Evolutionary conservation across 1,140 invertebrate genomes (phyloP), one percentile per base, ranked within the genome.

Genomic region (Drepana arcuata): DNA sequence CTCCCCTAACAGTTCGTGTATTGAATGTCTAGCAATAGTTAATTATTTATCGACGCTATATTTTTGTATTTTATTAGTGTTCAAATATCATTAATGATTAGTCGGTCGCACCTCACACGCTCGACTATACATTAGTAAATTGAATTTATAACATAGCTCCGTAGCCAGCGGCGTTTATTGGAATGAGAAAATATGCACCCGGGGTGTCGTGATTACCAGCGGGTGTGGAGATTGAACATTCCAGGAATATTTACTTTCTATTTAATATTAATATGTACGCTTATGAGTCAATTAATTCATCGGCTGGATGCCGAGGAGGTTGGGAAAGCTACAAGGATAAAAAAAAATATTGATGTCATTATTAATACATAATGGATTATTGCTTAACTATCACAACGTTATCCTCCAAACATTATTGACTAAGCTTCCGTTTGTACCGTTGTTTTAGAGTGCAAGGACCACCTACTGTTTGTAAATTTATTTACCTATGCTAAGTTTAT

Each of bases 11-110:
- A 5, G 36, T 21, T 37, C 45, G 41, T 45, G 59, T 63, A 64
- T 64, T 58, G 50, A 53, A 65, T 66, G 52, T 67, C 56, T 43
- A 53, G 53, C 54, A 47, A 57, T 72, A 66, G 56, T 64, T 75
- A 70, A 68, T 69, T 70, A 71, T 73, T 70, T 77, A 73, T 69
- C 39, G 62, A 56, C 60, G 45, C 60, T 73, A 67, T 64, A 69
- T 69, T 65, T 57, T 62, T 65, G 42, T 65, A 65, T 41, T 59
- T 65, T 68, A 69, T 70, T 68, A 65, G 61, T 61, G 62, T 75
- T 66, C 69, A 73, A 67, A 71, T 77, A 67, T 69, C 67, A 71
- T 73, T 73, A 73, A 67, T 56, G 60, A 63, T 69, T 63, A 70
- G 52, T 63, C 58, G 54, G 52, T 61, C 55, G 60, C 64, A 56